These are phyloP conservation scores for Cryptophagus acutangulus DNA, from an alignment of 2,888 invertebrate genomes.

Conservation along the genomic window DNA sequence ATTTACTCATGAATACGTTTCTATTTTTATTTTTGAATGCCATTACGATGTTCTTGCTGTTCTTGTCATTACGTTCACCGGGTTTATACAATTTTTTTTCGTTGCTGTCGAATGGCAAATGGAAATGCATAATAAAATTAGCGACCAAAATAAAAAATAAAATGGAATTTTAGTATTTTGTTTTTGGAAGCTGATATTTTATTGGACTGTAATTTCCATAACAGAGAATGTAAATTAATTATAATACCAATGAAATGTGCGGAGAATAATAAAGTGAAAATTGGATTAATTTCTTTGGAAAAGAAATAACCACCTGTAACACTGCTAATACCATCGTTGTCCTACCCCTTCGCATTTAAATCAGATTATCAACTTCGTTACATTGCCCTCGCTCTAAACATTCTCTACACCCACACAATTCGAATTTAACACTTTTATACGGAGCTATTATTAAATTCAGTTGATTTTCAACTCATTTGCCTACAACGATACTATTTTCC, in stretches of 20 bases:
- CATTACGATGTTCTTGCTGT: too few species aligned
- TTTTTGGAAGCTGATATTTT: too few species aligned
- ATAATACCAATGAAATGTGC: constrained; percentile 18
- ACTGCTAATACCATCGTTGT: constrained; percentile 19
- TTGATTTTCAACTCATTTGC: constrained; percentile 1
- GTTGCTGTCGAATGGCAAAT: too few species aligned
- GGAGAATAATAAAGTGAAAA: constrained; percentile 21
- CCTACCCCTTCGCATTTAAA: constrained; percentile 24
- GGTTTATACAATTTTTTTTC: too few species aligned
- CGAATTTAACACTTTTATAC: constrained; percentile 1
- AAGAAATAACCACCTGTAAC: constrained; percentile 27
- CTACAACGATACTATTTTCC: constrained; percentile 1
- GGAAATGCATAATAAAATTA: too few species aligned
- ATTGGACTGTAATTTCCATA: too few species aligned
- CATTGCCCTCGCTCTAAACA: constrained; percentile 23
- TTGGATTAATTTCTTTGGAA: constrained; percentile 22
- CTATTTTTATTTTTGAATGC: too few species aligned
- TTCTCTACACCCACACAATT: constrained; percentile 12
- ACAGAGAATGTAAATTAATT: constrained; percentile 18
- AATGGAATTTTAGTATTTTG: too few species aligned
- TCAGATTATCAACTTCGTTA: constrained; percentile 26
- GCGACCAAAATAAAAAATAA: too few species aligned
- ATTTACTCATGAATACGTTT: too few species aligned
- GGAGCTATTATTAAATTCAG: not conserved
- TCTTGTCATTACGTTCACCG: too few species aligned